phyloP scores from a whole-genome alignment of 1,140 invertebrate genomes.

The Drosophila arawakana region DNA sequence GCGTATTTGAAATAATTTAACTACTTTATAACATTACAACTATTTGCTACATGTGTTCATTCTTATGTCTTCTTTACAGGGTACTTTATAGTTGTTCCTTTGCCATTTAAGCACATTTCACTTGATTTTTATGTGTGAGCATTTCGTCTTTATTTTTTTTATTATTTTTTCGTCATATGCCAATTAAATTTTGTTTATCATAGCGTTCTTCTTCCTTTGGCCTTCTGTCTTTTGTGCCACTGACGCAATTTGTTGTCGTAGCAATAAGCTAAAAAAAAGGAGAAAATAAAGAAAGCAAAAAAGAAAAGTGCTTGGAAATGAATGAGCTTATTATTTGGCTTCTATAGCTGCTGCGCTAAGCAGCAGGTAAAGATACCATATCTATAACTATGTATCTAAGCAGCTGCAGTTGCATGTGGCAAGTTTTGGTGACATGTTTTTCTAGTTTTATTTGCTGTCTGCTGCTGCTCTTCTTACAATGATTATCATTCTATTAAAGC shows the following conservation, averaged over 20 bases:
- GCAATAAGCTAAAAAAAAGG: neutral
- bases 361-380: constrained; percentile 5
- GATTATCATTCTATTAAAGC: constrained; percentile 74
- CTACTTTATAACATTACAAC: no score
- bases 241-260: constrained; percentile 34
- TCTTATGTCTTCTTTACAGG: neutral
- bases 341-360: neutral
- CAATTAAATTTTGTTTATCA: constrained; percentile 43
- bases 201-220: neutral
- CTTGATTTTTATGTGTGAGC: neutral
- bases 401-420: constrained; percentile 11
- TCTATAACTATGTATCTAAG: neutral
- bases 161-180: constrained; percentile 24
- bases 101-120: neutral
- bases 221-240: neutral
- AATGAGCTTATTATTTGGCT: constrained; percentile 20
- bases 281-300: neutral
- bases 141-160: constrained; percentile 9
- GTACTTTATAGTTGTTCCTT: neutral
- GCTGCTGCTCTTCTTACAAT: constrained; percentile 39
- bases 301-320: neutral
- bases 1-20: neutral
- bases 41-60: no score
- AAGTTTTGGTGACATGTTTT: constrained; percentile 9
- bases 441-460: constrained; percentile 3